Evolutionary conservation across 2,888 invertebrate genomes (phyloP).

Genomic region (Epinotia demarniana): DNA sequence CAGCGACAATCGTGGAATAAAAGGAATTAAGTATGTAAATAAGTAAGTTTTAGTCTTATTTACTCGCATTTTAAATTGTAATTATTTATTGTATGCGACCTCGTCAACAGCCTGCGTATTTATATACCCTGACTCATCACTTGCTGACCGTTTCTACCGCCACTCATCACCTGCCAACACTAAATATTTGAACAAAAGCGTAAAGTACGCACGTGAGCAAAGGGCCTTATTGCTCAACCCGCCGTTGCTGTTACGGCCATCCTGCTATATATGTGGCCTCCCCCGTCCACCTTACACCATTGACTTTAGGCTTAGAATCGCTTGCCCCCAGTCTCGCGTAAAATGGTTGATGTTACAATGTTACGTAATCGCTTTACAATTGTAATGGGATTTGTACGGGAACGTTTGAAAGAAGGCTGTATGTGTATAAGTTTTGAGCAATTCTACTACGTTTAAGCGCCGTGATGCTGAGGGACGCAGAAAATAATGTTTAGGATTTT

Average conservation of each 20-base stretch:
- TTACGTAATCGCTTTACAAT: conserved; percentile 43
- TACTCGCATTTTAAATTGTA: not conserved
- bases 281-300: not conserved
- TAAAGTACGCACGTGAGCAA: not conserved
- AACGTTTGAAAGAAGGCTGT: not conserved
- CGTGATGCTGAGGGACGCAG: not conserved
- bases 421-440: conserved; percentile 10
- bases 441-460: not conserved
- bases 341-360: conserved; percentile 22
- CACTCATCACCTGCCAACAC: not conserved
- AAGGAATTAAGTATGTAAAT: too few relatives aligned
- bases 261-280: not conserved
- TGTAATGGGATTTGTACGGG: conserved; percentile 31
- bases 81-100: not conserved
- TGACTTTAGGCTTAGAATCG: not conserved
- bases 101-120: not conserved
- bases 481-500: conserved; percentile 13
- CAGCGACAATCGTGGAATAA: too few relatives aligned
- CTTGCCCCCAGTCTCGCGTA: not conserved
- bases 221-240: conserved; percentile 4
- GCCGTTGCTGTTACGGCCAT: not conserved
- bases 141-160: not conserved
- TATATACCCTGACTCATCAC: not conserved
- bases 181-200: not conserved
- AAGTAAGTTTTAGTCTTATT: too few relatives aligned